Evolutionary conservation across 2,113 vertebrate genomes (phyloP).

Genomic region (Platichthys stellatus): DNA sequence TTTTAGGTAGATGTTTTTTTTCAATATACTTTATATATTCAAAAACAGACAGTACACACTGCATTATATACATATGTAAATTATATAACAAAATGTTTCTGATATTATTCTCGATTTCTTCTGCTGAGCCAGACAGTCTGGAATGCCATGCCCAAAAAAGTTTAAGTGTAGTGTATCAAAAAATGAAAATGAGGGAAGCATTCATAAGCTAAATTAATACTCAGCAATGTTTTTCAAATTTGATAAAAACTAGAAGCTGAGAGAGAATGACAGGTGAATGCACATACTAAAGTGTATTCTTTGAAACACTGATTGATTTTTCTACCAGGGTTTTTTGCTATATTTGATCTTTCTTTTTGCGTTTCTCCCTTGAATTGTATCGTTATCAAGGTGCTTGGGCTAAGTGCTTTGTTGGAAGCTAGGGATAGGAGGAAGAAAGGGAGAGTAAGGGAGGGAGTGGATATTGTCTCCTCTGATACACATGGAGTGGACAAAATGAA

Average conservation of each 20-base stretch:
- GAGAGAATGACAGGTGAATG: conserved; percentile 10
- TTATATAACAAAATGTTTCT: conserved; percentile 75
- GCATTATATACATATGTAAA: conserved; percentile 78
- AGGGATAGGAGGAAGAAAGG: background rate
- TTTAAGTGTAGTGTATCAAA: background rate
- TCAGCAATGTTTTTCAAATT: conserved; percentile 56
- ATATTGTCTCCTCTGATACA: background rate
- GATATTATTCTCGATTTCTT: conserved; percentile 76
- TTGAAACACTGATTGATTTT: conserved; percentile 40
- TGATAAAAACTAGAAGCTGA: conserved; percentile 25
- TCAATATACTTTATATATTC: conserved; percentile 56
- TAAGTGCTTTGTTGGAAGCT: background rate
- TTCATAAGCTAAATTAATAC: conserved; percentile 38
- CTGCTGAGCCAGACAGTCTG: conserved; percentile 42
- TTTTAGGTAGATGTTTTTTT: conserved; percentile 82
- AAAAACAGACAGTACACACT: conserved; percentile 77
- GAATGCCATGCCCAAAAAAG: conserved; percentile 4
- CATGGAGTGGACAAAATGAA: conserved; percentile 24
- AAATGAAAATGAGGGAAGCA: conserved; percentile 16
- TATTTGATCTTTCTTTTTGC: conserved; percentile 12
- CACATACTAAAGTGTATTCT: conserved; percentile 34
- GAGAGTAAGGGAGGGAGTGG: too few species aligned
- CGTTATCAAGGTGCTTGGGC: conserved; percentile 8
- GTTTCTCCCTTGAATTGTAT: conserved; percentile 9
- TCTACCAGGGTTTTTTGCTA: background rate